A percentile compares a stretch with the other conserved stretches of the same genome.
Evolutionary conservation across 1,140 invertebrate genomes (phyloP).

Genomic region (Lepidotrigona ventralis): DNA sequence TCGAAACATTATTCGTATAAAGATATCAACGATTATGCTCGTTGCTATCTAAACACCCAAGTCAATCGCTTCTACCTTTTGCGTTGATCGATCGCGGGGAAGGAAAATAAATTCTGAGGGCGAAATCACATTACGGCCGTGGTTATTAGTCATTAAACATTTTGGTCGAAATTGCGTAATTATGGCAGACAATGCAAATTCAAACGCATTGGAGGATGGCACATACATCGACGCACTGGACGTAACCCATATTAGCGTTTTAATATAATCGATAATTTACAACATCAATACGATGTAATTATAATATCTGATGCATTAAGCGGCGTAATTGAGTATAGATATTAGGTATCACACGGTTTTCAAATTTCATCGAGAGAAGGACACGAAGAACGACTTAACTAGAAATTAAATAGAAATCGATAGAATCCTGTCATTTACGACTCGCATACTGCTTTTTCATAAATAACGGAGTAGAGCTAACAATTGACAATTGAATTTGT

Average conservation of each 20-base stretch:
- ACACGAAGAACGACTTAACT: background rate
- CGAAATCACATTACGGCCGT: background rate
- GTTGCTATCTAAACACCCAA: no score
- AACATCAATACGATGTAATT: conserved; percentile 4
- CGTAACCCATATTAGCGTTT: conserved; percentile 18
- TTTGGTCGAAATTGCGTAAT: conserved; percentile 26
- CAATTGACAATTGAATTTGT: background rate
- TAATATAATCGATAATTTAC: conserved; percentile 9
- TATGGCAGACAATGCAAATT: conserved; percentile 19
- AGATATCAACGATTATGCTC: background rate
- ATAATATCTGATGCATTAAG: conserved; percentile 15
- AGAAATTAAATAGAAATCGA: background rate
- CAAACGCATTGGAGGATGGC: background rate
- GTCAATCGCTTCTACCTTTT: background rate
- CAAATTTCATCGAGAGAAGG: background rate
- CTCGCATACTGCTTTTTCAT: background rate
- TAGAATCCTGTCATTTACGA: background rate
- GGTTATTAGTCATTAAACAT: conserved; percentile 29
- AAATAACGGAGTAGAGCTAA: background rate
- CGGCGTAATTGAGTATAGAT: background rate
- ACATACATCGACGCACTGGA: no score
- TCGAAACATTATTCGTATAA: background rate
- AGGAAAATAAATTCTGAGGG: background rate
- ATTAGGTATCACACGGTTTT: background rate
- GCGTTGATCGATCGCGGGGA: background rate